Conservation (phyloP, 2,797 vertebrate species). For the Schizothorax lantsangensis region DNA sequence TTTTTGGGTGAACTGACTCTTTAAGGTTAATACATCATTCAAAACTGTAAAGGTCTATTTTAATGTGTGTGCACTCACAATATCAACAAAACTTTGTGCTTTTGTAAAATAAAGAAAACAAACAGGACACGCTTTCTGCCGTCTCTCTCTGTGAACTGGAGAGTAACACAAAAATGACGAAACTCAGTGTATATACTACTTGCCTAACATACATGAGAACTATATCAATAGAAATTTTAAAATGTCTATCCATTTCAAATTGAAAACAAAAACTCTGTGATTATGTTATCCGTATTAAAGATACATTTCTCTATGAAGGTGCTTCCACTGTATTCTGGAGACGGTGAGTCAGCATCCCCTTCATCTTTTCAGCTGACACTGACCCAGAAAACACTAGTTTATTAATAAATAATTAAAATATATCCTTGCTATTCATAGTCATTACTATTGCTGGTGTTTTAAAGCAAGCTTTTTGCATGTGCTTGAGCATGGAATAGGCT, state of each 20-base stretch:
- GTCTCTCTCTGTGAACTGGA: not conserved
- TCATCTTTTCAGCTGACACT: not conserved
- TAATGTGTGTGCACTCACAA: not conserved
- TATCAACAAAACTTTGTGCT: not conserved
- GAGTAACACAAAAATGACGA: not conserved
- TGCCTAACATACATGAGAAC: not conserved
- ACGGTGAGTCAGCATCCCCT: not conserved
- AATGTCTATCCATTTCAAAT: too few relatives aligned
- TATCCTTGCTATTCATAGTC: not conserved
- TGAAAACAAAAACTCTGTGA: not conserved
- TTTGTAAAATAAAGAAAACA: not conserved
- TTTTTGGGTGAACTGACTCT: not conserved
- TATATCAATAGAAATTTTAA: too few relatives aligned
- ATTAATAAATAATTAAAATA: not conserved
- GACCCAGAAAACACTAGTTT: not conserved
- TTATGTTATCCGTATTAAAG: not conserved
- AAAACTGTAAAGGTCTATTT: not conserved
- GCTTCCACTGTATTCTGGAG: not conserved
- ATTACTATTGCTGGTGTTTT: not conserved
- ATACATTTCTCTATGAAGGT: not conserved
- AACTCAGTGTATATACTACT: not conserved
- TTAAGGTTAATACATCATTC: too few relatives aligned
- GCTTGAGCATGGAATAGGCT: not conserved
- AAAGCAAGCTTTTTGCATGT: not conserved
- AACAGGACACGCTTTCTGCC: not conserved